phyloP scores from a whole-genome alignment of 2,797 vertebrate genomes.

The Gallinago stenura region DNA sequence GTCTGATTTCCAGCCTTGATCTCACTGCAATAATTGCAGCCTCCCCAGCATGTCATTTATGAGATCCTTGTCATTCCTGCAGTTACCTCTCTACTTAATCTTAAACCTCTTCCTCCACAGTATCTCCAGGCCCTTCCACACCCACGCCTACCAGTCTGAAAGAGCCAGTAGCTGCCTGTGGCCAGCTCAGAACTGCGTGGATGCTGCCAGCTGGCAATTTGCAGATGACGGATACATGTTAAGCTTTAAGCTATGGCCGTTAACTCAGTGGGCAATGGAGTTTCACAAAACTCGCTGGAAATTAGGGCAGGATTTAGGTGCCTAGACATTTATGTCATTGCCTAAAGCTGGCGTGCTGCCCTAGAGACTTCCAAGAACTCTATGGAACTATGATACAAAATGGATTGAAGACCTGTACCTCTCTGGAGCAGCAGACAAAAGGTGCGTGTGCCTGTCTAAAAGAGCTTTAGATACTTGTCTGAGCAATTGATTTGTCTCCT shows the following conservation, averaged over 20 bases:
- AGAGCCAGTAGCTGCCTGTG: background rate
- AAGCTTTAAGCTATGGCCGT: background rate
- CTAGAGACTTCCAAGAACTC: background rate
- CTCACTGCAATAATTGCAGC: background rate
- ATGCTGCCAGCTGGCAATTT: background rate
- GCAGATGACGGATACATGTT: background rate
- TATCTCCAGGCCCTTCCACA: background rate
- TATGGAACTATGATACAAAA: background rate
- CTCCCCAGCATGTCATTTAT: background rate
- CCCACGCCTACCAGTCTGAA: background rate
- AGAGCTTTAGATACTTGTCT: background rate
- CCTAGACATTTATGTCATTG: background rate
- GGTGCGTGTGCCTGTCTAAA: background rate
- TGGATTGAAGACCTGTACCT: background rate
- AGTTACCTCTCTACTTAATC: background rate
- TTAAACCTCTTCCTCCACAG: background rate
- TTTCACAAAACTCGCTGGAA: background rate
- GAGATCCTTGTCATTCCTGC: background rate
- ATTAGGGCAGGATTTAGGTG: background rate
- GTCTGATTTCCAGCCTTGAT: background rate
- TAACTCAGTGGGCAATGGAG: background rate
- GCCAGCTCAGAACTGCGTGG: background rate
- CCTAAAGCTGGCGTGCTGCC: accelerated
- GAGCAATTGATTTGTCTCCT: background rate
- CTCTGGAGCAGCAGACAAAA: background rate